Conservation (phyloP, 2,888 invertebrate genomes). For the Hirtodrosophila confusa region DNA sequence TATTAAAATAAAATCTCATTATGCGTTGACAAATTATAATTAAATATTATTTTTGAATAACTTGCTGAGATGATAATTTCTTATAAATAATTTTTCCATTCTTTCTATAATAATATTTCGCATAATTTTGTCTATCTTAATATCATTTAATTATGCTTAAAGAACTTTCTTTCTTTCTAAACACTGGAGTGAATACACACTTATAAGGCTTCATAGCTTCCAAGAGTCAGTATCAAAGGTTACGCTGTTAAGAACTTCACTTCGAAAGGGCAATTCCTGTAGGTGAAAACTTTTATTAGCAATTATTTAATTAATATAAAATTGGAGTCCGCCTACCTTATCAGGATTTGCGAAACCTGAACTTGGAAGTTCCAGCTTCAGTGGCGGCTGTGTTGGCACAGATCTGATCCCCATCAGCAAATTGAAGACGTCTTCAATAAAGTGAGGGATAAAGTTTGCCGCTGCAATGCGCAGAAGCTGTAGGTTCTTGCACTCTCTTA, state of each 20-base stretch:
- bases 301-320: rapidly evolving
- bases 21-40: too few relatives aligned
- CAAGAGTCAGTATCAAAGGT: constrained; percentile 27
- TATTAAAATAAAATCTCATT: constrained; percentile 18
- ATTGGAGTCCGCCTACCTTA: constrained; percentile 4
- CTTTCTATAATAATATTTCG: too few relatives aligned
- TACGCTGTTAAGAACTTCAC: constrained; percentile 14
- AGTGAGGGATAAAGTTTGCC: constrained; percentile 24
- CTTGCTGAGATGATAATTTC: too few relatives aligned
- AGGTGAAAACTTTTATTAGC: not conserved
- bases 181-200: not conserved
- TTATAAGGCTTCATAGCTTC: constrained; percentile 7
- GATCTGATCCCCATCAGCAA: constrained; percentile 12
- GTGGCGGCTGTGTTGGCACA: not conserved
- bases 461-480: constrained; percentile 44
- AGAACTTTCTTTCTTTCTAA: not conserved
- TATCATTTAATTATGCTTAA: too few relatives aligned
- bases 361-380: constrained; percentile 44
- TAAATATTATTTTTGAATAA: too few relatives aligned
- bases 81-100: too few relatives aligned
- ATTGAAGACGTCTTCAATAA: constrained; percentile 39
- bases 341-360: not conserved
- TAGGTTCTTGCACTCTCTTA: constrained; percentile 41
- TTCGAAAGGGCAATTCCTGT: constrained; percentile 19
- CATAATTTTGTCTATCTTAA: too few relatives aligned